Evolutionary conservation across 2,888 invertebrate species (phyloP), one percentile per base, ranked within the genome.

Genomic region (Micropterix aruncella): DNA sequence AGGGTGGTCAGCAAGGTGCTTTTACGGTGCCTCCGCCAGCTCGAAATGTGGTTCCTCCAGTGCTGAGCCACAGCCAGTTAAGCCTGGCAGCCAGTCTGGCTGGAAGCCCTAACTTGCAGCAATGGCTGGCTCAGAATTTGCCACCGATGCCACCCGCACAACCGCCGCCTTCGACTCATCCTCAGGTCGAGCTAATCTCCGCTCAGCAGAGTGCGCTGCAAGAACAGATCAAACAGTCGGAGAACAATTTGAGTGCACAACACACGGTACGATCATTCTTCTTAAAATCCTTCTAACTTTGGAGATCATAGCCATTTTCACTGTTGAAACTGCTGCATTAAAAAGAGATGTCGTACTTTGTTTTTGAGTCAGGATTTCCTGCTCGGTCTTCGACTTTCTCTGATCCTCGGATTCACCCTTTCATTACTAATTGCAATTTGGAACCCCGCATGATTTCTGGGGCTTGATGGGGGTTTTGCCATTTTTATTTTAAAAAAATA

Each of bases 201-300:
- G 75, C 79, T 52, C 92, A 93, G 65, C 88, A 92, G 63, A 80
- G 79, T 58, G 75, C 80, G 51, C 70, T 93, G 51, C 83, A 87
- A 60, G 92, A 93, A 59, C 93, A 97, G 72, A 90, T 97, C 50
- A 80, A 82, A 54, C 94, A 96, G 63, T 95, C 95, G 57, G 97
- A 97, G 64, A 85, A 83, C 58, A 99, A 99, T 74, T 75, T 99
- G 51, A 83, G 85, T 55, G 96, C 95, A 44, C 97, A 99, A 61
- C 92, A 95, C 63, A 80, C 91, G 59, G 91, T 90, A 56, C 68
- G 77, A 56, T 57, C 60, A 36, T 44, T 44, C 43, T 46, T 15
- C 42, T n/a, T n/a, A n/a, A n/a, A n/a, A n/a, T n/a, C n/a, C n/a
- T n/a, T n/a, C n/a, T n/a, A n/a, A n/a, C n/a, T n/a, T n/a, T n/a